phyloP scores from a whole-genome alignment of 2,797 vertebrate genomes.

The Helicolenus hilgendorfi region DNA sequence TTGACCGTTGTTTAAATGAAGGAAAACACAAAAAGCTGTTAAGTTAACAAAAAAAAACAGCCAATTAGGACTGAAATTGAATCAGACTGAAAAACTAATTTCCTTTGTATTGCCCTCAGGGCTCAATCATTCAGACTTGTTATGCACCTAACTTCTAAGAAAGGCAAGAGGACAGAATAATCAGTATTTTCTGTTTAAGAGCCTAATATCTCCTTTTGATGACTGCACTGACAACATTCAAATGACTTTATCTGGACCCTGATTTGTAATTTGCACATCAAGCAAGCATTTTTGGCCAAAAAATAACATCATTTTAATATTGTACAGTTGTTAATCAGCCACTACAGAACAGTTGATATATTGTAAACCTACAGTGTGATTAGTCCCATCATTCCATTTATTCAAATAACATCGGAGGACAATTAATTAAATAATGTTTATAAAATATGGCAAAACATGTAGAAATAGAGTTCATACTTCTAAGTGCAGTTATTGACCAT shows the following conservation, averaged over 20 bases:
- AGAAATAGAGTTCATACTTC: not conserved
- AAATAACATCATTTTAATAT: not conserved
- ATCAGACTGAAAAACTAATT: conserved; percentile 52
- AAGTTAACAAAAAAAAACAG: not conserved
- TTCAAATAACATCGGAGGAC: not conserved
- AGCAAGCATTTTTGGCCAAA: not conserved
- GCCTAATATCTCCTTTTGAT: not conserved
- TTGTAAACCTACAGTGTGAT: not conserved
- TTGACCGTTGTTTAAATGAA: conserved; percentile 19
- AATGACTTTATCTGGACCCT: not conserved
- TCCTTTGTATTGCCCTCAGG: conserved; percentile 30
- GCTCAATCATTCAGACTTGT: conserved; percentile 28
- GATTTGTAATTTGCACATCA: not conserved
- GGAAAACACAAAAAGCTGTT: conserved; percentile 38
- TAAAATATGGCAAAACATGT: not conserved
- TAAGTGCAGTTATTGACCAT: not conserved
- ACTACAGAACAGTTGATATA: not conserved
- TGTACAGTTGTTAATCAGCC: not conserved
- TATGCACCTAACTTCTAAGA: not conserved
- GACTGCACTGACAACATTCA: not conserved
- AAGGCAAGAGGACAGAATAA: not conserved
- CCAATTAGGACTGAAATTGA: conserved; percentile 35
- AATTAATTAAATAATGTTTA: not conserved
- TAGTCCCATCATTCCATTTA: not conserved
- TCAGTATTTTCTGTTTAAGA: not conserved